Conservation (phyloP, 64 coral and sea anemone species). For the Pachyseris speciosa region DNA sequence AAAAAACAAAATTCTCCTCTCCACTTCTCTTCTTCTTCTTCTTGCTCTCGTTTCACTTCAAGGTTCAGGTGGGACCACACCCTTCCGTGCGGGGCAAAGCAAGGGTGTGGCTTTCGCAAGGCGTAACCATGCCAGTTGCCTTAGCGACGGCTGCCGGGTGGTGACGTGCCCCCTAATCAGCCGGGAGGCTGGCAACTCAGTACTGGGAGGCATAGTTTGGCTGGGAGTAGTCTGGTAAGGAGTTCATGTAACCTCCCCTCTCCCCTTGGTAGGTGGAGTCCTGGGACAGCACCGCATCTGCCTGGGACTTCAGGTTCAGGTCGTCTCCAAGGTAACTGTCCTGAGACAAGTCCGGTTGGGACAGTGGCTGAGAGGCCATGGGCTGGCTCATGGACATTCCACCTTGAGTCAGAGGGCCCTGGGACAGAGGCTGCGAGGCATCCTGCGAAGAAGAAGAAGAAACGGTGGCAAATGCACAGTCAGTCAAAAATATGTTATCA, state of each 20-base stretch:
- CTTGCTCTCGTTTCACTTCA: slow-evolving; percentile 1
- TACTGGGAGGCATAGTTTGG: slow-evolving; percentile 99
- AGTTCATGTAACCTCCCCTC: slow-evolving; percentile 98
- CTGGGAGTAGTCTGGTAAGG: slow-evolving; percentile 97
- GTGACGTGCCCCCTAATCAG: slow-evolving; percentile 45
- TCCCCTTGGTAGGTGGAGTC: slow-evolving; percentile 99
- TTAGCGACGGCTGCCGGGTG: slow-evolving; percentile 54
- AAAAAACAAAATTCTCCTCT: slow-evolving; percentile 17
- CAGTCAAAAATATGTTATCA: too few species aligned
- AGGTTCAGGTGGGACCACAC: not conserved
- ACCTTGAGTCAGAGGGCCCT: slow-evolving; percentile 96
- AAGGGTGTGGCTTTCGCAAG: slow-evolving; percentile 49
- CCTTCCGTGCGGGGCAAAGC: slow-evolving; percentile 19
- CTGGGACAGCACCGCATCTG: slow-evolving; percentile 95
- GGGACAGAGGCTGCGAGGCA: slow-evolving; percentile 96
- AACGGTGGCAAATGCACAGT: too few species aligned
- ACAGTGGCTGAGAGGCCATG: slow-evolving; percentile 96
- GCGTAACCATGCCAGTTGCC: slow-evolving; percentile 40
- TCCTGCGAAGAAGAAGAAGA: slow-evolving; percentile 45
- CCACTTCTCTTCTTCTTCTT: not conserved
- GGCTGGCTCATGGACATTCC: slow-evolving; percentile 99
- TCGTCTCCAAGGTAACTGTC: slow-evolving; percentile 99
- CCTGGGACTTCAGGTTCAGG: slow-evolving; percentile 99
- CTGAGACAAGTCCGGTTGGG: slow-evolving; percentile 98
- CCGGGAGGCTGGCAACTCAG: slow-evolving; percentile 50